Evolutionary conservation across 2,888 invertebrate genomes (phyloP).

Genomic region (Corythucha ciliata): DNA sequence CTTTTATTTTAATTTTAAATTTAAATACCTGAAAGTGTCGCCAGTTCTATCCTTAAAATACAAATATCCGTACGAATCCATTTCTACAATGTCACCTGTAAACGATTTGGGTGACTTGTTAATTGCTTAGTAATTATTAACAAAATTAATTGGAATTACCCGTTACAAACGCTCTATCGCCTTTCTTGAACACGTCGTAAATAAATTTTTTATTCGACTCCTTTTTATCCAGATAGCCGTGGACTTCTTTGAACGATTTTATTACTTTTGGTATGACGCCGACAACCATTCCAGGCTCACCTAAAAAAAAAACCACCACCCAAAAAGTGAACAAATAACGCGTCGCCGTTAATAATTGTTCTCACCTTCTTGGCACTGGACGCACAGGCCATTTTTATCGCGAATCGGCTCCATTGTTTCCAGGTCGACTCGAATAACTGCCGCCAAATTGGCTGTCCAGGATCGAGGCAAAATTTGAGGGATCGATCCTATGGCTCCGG

Average conservation of each 20-base stretch:
- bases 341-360: background rate
- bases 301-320: constrained; percentile 41
- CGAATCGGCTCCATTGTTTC: constrained; percentile 55
- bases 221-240: constrained; percentile 54
- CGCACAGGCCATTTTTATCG: constrained; percentile 55
- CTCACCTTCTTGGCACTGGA: constrained; percentile 60
- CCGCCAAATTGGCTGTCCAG: constrained; percentile 53
- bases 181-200: constrained; percentile 51
- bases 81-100: constrained; percentile 71
- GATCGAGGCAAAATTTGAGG: constrained; percentile 52
- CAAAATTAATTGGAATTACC: constrained; percentile 40
- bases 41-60: constrained; percentile 87
- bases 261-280: constrained; percentile 57
- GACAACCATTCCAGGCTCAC: constrained; percentile 75
- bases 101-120: no score
- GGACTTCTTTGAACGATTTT: constrained; percentile 56
- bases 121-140: no score
- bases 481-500: constrained; percentile 87
- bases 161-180: constrained; percentile 55
- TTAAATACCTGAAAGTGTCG: constrained; percentile 60
- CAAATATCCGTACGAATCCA: constrained; percentile 83
- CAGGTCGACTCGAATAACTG: constrained; percentile 55
- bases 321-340: background rate
- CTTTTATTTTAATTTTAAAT: background rate
- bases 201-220: constrained; percentile 57